Conservation (phyloP, 1,140 invertebrate species). For the Anastrepha ludens region DNA sequence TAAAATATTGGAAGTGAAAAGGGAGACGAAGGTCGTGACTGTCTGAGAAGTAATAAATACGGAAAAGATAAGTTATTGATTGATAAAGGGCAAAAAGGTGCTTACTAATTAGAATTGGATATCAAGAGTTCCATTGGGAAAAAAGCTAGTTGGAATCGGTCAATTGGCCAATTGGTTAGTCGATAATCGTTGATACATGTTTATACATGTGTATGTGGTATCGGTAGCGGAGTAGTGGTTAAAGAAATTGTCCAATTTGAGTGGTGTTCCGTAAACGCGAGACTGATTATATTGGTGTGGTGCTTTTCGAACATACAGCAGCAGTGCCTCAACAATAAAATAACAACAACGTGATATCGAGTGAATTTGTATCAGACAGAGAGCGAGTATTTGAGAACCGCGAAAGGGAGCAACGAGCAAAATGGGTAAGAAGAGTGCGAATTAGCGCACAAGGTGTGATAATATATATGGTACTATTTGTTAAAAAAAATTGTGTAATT, state of each 20-base stretch:
- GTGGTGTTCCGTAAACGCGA: conserved; percentile 43
- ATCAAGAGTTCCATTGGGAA: conserved; percentile 10
- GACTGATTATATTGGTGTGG: conserved; percentile 15
- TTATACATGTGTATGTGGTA: conserved; percentile 15
- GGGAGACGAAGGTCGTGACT: background rate
- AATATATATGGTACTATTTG: background rate
- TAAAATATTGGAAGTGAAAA: conserved; percentile 34
- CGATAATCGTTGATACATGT: conserved; percentile 33
- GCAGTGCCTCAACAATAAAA: conserved; percentile 24
- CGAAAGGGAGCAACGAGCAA: conserved; percentile 3
- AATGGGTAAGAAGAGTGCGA: conserved; percentile 37
- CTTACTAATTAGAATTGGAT: background rate
- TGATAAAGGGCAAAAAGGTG: conserved; percentile 17
- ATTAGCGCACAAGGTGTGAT: conserved; percentile 27
- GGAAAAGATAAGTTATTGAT: background rate
- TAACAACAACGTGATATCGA: conserved; percentile 27
- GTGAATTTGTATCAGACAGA: background rate
- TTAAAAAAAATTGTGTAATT: too few species aligned
- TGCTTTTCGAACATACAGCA: conserved; percentile 39
- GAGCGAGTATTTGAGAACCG: conserved; percentile 24
- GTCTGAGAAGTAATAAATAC: background rate
- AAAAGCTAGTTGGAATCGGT: conserved; percentile 40
- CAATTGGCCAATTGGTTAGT: conserved; percentile 49
- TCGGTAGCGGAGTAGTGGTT: conserved; percentile 32
- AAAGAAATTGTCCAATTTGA: conserved; percentile 47